Base-by-base conservation (phyloP, 2,113 vertebrate species). In the Carassius carassius region DNA sequence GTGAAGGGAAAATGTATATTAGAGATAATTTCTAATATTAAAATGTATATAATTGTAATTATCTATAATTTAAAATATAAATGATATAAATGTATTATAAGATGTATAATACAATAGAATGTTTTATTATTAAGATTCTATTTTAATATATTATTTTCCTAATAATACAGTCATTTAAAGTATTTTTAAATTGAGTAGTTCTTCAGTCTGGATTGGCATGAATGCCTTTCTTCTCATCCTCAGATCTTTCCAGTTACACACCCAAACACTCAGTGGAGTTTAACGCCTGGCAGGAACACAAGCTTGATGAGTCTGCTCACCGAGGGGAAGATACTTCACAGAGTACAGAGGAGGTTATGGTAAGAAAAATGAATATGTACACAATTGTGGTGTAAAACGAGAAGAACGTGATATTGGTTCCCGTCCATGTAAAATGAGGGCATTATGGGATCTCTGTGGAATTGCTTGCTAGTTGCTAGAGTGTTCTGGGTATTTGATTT, bases 241-340 rank as follows among this genome's bases (percentile, higher is more conserved):
- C 80, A 98, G 98, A 96, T 87, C 93, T 99, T 74, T 97, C 97
- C 85, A 97, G 91, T 93, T 98, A 98, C 84, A 95, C 96, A 73
- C 97, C 97, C 78, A 98, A 98, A 89, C 97, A 97, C 91, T 95
- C 97, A 0, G 82, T 95, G 90, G 96, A 96, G 88, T 97, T 96
- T 92, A 96, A 90, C 6, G 90, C 93, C 85, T 98, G 97, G 97
- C 97, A 96, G 90, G 96, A 97, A 83, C 95, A 96, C 91, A 96
- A 94, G 19, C 88, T 92, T 0, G 94, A 95, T 21, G 94, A 93
- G 14, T 56, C 86, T 1, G 51, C 37, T 41, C 37, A 41, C 37
- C 37, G 1, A 5, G 37, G 37, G 37, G 37, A 41, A 41, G 37
- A 74, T 73, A 74, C 85, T 72, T 60, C 84, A 86, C 92, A 91